Conservation (phyloP, 2,113 vertebrate species). For the Corythornis cristatus region DNA sequence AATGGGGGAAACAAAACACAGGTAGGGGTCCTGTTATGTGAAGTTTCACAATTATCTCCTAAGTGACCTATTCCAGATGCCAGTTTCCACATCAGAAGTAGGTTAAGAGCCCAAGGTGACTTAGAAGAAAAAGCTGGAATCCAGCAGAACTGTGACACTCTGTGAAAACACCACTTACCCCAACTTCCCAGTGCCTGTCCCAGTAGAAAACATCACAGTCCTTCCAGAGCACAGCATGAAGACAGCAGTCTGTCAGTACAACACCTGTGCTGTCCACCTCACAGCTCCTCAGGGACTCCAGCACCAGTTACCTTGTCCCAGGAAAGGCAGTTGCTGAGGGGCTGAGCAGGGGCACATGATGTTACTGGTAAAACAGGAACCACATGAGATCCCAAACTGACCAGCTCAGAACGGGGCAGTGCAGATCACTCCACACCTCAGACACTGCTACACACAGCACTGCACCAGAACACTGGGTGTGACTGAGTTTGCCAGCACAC, state of each 20-base stretch:
- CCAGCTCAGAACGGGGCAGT: background rate
- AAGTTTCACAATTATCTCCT: background rate
- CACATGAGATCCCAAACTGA: background rate
- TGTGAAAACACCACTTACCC: fast-evolving
- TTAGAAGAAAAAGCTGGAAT: background rate
- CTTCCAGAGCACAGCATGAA: background rate
- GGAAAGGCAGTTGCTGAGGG: background rate
- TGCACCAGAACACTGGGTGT: background rate
- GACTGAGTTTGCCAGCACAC: background rate
- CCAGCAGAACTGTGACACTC: background rate
- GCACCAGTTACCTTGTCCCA: background rate
- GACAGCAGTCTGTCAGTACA: background rate
- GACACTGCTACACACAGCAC: background rate
- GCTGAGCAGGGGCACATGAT: fast-evolving
- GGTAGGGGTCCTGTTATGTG: fast-evolving
- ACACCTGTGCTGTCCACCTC: no score
- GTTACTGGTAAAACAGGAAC: background rate
- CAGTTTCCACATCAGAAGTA: background rate
- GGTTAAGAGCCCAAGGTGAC: background rate
- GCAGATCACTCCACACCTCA: background rate
- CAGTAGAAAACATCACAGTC: background rate
- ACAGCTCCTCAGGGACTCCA: fast-evolving
- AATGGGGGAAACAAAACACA: background rate
- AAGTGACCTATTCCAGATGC: background rate
- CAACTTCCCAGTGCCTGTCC: background rate